Evolutionary conservation across 1,140 invertebrate species (phyloP).

Genomic region (Plodia interpunctella): DNA sequence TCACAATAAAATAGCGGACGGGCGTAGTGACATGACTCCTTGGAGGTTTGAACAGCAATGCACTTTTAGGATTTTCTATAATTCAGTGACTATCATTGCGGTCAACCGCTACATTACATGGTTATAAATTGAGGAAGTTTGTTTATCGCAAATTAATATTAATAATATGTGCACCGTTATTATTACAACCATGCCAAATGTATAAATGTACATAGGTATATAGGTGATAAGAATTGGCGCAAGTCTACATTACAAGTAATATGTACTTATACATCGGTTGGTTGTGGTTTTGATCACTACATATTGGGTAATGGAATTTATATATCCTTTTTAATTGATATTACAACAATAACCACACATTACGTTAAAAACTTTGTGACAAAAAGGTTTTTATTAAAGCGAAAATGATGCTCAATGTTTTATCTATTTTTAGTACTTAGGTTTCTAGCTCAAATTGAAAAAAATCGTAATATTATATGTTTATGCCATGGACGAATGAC

Average conservation of each 20-base stretch:
- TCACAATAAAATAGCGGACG: too few relatives aligned
- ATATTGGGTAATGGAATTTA: not conserved
- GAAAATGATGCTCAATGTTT: too few relatives aligned
- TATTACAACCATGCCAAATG: not conserved
- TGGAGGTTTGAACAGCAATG: not conserved
- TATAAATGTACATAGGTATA: too few relatives aligned
- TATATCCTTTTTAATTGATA: not conserved
- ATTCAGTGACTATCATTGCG: conserved; percentile 22
- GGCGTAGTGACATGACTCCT: too few relatives aligned
- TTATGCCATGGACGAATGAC: too few relatives aligned
- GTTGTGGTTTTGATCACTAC: not conserved
- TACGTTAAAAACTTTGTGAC: too few relatives aligned
- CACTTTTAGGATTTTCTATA: conserved; percentile 1
- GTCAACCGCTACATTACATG: conserved; percentile 33
- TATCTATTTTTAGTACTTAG: too few relatives aligned
- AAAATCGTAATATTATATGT: too few relatives aligned
- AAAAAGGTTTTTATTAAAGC: too few relatives aligned
- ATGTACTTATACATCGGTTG: not conserved
- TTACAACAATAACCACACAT: not conserved
- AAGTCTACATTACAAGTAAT: not conserved
- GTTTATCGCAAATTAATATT: conserved; percentile 19
- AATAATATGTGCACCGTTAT: conserved; percentile 8
- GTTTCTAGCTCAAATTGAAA: too few relatives aligned
- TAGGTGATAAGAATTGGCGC: not conserved
- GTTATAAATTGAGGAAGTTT: conserved; percentile 28